Evolutionary conservation across 2,888 invertebrate genomes (phyloP), one percentile per base, ranked within the genome.

Genomic region (Chloromyia formosa): DNA sequence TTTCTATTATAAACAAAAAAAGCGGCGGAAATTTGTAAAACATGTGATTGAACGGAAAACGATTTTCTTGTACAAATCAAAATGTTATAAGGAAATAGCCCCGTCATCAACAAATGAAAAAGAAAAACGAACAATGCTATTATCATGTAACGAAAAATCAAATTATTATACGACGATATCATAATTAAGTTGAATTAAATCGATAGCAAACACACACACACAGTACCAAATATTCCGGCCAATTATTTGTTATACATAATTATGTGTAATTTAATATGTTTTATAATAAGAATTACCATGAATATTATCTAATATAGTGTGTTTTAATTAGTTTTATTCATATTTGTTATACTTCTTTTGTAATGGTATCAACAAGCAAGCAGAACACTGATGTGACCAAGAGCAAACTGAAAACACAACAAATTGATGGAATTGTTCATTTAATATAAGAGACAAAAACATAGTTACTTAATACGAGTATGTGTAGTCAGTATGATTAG

Each of bases 141-240:
- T n/a, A 40, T n/a, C 16, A 49, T 49, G 45, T 49, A 68, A 49
- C 20, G 49, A 49, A 27, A 61, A 42, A 40, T 64, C 10, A 42
- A 64, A 42, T 42, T 40, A 22, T n/a, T 12, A 64, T 64, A 16
- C 23, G 49, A 49, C 16, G 22, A 49, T 22, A 14, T 27, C 7
- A 61, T 61, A 27, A 61, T 10, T 61, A 61, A 23, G 23, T 18
- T 18, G 18, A 12, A 64, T 22, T 40, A 18, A 42, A 40, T 12
- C 12, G 18, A 35, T 7, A 64, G 14, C n/a, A 64, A 53, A 69
- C 35, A 56, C 7, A 54, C 54, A 69, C 2, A 53, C 3, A 69
- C 56, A 69, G 54, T 69, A 75, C 75, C 64, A 75, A 75, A 64
- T 72, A 72, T 75, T 71, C 75, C 72, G 75, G 72, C 72, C 75